These are phyloP conservation scores for Pterois miles DNA, from an alignment of 2,797 vertebrate genomes.

Conservation along the genomic window DNA sequence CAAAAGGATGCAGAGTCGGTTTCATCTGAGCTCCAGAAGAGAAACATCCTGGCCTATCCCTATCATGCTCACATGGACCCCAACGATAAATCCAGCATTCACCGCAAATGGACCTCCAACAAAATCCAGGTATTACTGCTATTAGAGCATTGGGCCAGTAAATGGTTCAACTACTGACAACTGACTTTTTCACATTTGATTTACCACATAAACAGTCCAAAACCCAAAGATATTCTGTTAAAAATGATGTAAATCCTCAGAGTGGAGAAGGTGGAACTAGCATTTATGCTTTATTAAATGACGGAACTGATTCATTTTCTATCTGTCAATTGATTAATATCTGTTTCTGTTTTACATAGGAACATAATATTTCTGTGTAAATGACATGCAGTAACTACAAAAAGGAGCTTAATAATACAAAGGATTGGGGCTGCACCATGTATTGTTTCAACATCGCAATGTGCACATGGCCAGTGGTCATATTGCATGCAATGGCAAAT, in stretches of 20 bases:
- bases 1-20: conserved; percentile 95
- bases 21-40: conserved; percentile 87
- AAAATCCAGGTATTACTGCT: conserved; percentile 88
- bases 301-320: not conserved
- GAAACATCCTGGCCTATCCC: conserved; percentile 86
- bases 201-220: not conserved
- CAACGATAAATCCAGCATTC: conserved; percentile 87
- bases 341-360: not conserved
- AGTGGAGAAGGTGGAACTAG: not conserved
- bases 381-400: not conserved
- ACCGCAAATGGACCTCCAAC: conserved; percentile 89
- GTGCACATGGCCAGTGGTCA: not conserved
- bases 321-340: not conserved
- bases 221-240: not conserved
- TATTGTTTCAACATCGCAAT: not conserved
- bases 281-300: not conserved
- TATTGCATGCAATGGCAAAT: not conserved
- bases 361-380: not conserved
- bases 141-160: too few relatives aligned
- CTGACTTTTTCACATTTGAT: not conserved
- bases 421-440: not conserved
- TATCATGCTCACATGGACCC: conserved; percentile 94
- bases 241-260: not conserved
- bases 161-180: not conserved
- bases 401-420: not conserved